Percentiles rank a stretch among this genome's conserved stretches.
Conservation (phyloP, 2,113 vertebrate species). For the Brachyistius frenatus region DNA sequence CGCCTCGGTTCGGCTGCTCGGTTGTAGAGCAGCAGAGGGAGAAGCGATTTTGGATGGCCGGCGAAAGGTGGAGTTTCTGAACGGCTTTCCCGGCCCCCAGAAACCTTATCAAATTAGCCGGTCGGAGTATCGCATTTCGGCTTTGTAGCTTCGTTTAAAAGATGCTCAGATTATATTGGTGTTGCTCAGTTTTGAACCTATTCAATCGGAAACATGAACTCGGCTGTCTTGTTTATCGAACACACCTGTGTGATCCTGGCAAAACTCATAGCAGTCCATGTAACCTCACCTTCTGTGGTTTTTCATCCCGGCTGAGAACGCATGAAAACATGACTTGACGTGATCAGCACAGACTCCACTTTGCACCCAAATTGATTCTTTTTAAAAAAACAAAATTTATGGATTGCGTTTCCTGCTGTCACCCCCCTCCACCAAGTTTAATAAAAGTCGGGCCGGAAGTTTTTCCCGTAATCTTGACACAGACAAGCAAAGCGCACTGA, state of each 20-base stretch:
- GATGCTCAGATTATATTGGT: background rate
- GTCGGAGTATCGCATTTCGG: background rate
- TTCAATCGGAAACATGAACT: background rate
- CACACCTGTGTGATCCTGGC: slow-evolving; percentile 15
- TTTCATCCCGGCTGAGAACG: background rate
- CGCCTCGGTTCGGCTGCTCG: slow-evolving; percentile 2
- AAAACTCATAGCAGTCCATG: slow-evolving; percentile 2
- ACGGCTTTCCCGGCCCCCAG: background rate
- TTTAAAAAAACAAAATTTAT: no score
- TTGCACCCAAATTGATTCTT: background rate
- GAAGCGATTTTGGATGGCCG: background rate
- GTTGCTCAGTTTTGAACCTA: background rate
- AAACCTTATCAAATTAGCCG: background rate
- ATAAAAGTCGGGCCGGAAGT: no score
- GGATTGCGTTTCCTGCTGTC: no score
- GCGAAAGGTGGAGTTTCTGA: slow-evolving; percentile 12
- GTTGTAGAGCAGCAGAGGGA: slow-evolving; percentile 14
- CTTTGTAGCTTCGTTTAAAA: background rate
- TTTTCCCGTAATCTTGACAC: no score
- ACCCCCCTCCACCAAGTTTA: no score
- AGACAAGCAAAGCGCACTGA: no score
- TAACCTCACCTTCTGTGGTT: background rate
- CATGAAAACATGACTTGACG: background rate
- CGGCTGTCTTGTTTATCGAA: background rate
- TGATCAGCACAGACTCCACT: slow-evolving; percentile 2